Evolutionary conservation across 2,888 invertebrate species (phyloP).

Genomic region (Hirudinaria manillensis): DNA sequence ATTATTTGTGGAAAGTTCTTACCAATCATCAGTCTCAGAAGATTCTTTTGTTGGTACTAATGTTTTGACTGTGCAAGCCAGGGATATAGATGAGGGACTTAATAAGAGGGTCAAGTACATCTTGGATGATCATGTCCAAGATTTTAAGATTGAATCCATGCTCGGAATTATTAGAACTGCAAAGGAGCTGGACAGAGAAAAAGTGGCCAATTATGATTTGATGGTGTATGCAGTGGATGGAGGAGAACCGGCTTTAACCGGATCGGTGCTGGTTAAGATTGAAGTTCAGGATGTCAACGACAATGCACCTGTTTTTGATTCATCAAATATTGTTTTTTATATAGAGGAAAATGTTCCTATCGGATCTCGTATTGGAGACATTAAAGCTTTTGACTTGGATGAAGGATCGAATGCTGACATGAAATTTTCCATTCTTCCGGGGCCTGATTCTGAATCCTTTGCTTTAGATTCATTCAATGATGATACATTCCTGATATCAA

Average conservation of each 20-base stretch:
- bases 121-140: constrained; percentile 66
- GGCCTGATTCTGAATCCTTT: constrained; percentile 70
- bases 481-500: constrained; percentile 75
- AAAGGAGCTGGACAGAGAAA: constrained; percentile 83
- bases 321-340: constrained; percentile 78
- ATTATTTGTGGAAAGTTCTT: constrained; percentile 72
- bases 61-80: constrained; percentile 81
- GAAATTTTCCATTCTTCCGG: constrained; percentile 81
- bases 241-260: constrained; percentile 64
- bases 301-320: constrained; percentile 81
- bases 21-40: constrained; percentile 79
- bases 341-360: constrained; percentile 87
- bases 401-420: constrained; percentile 85
- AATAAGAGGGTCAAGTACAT: constrained; percentile 77
- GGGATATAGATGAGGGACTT: constrained; percentile 78
- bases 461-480: constrained; percentile 59
- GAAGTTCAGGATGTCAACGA: constrained; percentile 83
- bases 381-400: constrained; percentile 85
- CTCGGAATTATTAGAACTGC: constrained; percentile 86
- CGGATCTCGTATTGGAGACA: constrained; percentile 76
- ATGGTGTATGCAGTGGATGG: constrained; percentile 82
- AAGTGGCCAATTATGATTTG: constrained; percentile 74
- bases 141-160: constrained; percentile 84
- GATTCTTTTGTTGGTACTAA: constrained; percentile 85
- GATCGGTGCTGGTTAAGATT: constrained; percentile 71